Evolutionary conservation across 2,888 invertebrate genomes (phyloP), one percentile per base, ranked within the genome.

Genomic region (Caenorhabditis afra): DNA sequence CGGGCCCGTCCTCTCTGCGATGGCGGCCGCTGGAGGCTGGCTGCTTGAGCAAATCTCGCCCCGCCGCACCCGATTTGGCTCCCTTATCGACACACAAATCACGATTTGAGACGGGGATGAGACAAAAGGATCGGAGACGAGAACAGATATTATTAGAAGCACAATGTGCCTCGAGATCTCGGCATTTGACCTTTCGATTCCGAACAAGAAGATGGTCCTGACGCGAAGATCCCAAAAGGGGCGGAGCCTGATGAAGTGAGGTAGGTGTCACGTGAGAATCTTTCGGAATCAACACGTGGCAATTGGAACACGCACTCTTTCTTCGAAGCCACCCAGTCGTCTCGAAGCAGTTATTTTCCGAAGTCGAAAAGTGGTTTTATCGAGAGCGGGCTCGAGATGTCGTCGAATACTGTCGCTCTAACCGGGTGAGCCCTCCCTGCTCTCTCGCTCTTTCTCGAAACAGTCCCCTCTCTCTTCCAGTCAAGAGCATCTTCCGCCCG

Each of bases 1-100:
- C 73, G 73, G 29, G 29, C 29, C 29, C 29, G 29, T 29, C 29
- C 29, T 29, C 29, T 29, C 29, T 7, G 3, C 29, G 29, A 29
- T 29, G 29, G 29, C 29, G 3, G 73, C 45, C 61, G 37, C 35
- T 16, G n/a, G 20, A 22, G 23, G 50, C 35, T 70, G 71, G 71
- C 71, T 64, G 49, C 23, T 49, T 64, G 73, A 64, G 61, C 70
- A 70, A 70, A 70, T 61, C 59, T 59, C 57, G 35, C 39, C 22
- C 41, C 37, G 73, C 58, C 64, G 55, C 73, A 58, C 73, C 70
- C 70, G 55, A 71, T 71, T 64, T 64, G 62, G 70, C 62, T 50
- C 59, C 45, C 59, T 23, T 20, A 49, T 62, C 55, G 58, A 73
- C 73, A 73, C 64, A 73, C 64, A 62, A 57, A 73, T 73, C 73